phyloP scores from a whole-genome alignment of 2,888 invertebrate genomes.

The Chrysolina oricalcia region DNA sequence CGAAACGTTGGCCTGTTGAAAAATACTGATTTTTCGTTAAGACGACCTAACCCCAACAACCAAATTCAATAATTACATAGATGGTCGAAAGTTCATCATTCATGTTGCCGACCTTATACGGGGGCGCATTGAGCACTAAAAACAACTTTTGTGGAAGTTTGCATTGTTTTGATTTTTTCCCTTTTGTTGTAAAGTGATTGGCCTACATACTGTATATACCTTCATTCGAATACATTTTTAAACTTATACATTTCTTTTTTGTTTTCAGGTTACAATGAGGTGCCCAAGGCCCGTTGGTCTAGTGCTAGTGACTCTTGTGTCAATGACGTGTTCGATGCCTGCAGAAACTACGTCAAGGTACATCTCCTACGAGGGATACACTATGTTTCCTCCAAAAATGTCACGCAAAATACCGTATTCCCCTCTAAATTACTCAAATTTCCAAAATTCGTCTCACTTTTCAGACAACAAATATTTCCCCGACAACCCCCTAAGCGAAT shows the following conservation, averaged over 20 bases:
- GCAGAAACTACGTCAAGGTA: slow-evolving; percentile 68
- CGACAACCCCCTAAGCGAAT: not conserved
- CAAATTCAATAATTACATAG: no score
- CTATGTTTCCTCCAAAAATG: slow-evolving; percentile 37
- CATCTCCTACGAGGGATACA: slow-evolving; percentile 59
- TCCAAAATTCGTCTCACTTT: slow-evolving; percentile 4
- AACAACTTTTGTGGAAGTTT: no score
- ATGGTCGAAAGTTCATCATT: no score
- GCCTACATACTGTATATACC: no score
- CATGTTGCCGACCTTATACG: no score
- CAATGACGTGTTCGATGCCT: slow-evolving; percentile 59
- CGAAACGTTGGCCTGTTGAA: no score
- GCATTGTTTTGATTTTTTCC: no score
- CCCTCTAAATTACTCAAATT: not conserved
- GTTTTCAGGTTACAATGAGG: slow-evolving; percentile 68
- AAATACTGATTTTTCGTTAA: no score
- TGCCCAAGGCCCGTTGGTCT: slow-evolving; percentile 59
- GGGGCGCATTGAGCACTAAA: no score
- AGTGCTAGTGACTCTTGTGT: slow-evolving; percentile 60
- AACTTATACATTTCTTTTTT: slow-evolving; percentile 44
- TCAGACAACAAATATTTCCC: not conserved
- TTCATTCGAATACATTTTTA: not conserved
- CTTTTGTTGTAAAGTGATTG: no score
- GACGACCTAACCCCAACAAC: no score
- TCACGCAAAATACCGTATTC: not conserved